Evolutionary conservation across 2,888 invertebrate species (phyloP).

Genomic region (Emmelina monodactyla): DNA sequence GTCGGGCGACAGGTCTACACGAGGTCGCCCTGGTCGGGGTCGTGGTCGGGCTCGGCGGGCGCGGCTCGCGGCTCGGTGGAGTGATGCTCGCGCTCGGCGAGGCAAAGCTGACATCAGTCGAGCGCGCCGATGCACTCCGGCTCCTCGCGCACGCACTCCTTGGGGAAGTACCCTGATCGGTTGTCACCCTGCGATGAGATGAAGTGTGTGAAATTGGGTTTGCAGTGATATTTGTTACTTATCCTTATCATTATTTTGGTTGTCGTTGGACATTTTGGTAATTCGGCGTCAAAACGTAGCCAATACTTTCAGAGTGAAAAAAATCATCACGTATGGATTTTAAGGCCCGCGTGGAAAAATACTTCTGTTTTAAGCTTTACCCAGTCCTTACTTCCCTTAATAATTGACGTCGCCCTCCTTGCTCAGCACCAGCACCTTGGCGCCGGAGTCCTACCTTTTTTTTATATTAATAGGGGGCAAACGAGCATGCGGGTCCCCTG

Average conservation of each 20-base stretch:
- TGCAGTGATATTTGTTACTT: background rate
- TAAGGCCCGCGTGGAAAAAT: no score
- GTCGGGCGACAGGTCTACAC: conserved; percentile 12
- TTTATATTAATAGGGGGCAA: no score
- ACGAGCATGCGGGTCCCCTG: no score
- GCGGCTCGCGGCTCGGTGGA: conserved; percentile 18
- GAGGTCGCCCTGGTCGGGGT: conserved; percentile 16
- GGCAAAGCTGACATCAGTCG: conserved; percentile 59
- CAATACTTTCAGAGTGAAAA: no score
- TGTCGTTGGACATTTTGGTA: no score
- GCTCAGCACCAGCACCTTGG: conserved; percentile 84
- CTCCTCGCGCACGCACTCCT: conserved; percentile 76
- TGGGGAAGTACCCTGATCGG: conserved; percentile 79
- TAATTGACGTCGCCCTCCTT: conserved; percentile 88
- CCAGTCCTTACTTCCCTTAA: no score
- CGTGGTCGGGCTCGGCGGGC: conserved; percentile 11
- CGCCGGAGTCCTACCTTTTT: conserved; percentile 85
- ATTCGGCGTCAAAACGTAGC: no score
- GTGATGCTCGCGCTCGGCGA: conserved; percentile 49
- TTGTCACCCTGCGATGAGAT: conserved; percentile 42
- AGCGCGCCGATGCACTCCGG: conserved; percentile 59
- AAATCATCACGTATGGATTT: no score
- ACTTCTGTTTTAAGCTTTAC: no score
- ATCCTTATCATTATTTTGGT: no score
- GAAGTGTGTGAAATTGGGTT: background rate